A percentile compares a stretch with the other conserved stretches of the same genome.
These are phyloP conservation scores for Nyctibius grandis DNA, from an alignment of 2,797 vertebrate genomes.

Conservation along the genomic window DNA sequence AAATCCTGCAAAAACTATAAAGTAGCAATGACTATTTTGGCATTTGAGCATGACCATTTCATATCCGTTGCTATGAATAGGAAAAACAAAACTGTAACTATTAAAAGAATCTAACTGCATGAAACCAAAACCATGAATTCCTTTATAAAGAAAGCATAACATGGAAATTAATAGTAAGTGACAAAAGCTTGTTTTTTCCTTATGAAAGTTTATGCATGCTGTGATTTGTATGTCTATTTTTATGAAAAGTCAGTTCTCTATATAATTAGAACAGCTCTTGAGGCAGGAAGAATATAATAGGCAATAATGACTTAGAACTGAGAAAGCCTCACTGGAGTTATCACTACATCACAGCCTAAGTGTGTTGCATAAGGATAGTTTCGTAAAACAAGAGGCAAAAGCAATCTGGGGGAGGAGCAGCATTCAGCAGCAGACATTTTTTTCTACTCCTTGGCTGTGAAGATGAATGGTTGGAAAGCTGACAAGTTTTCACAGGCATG, in stretches of 20 bases:
- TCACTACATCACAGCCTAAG: background rate
- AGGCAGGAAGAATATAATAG: slow-evolving; percentile 46
- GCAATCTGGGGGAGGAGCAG: background rate
- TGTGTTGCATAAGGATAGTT: background rate
- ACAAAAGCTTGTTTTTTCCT: background rate
- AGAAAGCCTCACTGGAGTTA: slow-evolving; percentile 33
- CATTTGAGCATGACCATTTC: background rate
- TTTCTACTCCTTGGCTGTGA: slow-evolving; percentile 4
- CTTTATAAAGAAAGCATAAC: background rate
- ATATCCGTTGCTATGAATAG: background rate
- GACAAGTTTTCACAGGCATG: slow-evolving; percentile 35
- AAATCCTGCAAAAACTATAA: background rate
- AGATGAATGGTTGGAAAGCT: slow-evolving; percentile 33
- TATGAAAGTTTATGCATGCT: slow-evolving; percentile 5
- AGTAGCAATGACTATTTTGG: background rate
- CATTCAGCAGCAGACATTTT: slow-evolving; percentile 20
- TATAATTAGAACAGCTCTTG: slow-evolving; percentile 52
- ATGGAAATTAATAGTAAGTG: slow-evolving; percentile 29
- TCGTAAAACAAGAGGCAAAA: slow-evolving; percentile 40
- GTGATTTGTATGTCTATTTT: slow-evolving; percentile 30
- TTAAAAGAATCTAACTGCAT: background rate
- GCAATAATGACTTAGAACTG: slow-evolving; percentile 28
- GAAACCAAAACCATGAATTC: background rate
- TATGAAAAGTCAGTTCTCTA: slow-evolving; percentile 23
- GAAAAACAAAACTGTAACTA: background rate